Base-by-base conservation (phyloP, 92 coral and sea anemone species). In the Epizoanthus scotinus region DNA sequence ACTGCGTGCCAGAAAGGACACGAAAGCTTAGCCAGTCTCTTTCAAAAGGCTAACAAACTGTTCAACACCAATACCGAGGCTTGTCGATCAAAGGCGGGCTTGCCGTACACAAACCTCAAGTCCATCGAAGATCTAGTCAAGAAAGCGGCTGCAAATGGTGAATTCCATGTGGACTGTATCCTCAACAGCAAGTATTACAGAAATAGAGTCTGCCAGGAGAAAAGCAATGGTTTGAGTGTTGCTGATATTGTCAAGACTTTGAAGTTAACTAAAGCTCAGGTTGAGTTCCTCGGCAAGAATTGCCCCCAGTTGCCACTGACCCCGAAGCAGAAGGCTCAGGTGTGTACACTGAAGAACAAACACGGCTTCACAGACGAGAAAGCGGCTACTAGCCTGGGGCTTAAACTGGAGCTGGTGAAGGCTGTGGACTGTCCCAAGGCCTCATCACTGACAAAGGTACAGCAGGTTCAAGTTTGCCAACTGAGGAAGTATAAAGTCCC, bases 181-280 rank as follows among this genome's bases (percentile, higher is more conserved):
- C 56, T 85, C 63, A 89, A 89, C 82, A 89, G 80, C 87, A 89
- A 85, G 49, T 71, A 69, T 44, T 79, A 70, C 71, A 71, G 68
- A 59, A 79, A 86, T 28, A 57, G 73, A 18, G 88, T 79, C 36
- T 89, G 93, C 54, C 73, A 78, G 3, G 69, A 83, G 64, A 85
- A 70, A 34, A 1, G 67, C 17, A 40, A 69, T 5, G 88, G 84
- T 18, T 79, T 56, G 25, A 78, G 26, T 10, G 2, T 59, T 6
- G 74, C 60, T 42, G 79, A 69, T 40, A 79, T 85, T 78, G 88
- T 65, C 44, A 77, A 38, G 21, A 22, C 22, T 6, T 64, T 78
- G 74, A 70, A 62, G 17, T 40, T 85, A 21, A 70, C 73, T 14
- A 49, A 67, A 34, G 53, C 82, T 17, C 84, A 85, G 20, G 70